phyloP scores from a whole-genome alignment of 2,113 vertebrate species.

The Tiliqua scincoides region DNA sequence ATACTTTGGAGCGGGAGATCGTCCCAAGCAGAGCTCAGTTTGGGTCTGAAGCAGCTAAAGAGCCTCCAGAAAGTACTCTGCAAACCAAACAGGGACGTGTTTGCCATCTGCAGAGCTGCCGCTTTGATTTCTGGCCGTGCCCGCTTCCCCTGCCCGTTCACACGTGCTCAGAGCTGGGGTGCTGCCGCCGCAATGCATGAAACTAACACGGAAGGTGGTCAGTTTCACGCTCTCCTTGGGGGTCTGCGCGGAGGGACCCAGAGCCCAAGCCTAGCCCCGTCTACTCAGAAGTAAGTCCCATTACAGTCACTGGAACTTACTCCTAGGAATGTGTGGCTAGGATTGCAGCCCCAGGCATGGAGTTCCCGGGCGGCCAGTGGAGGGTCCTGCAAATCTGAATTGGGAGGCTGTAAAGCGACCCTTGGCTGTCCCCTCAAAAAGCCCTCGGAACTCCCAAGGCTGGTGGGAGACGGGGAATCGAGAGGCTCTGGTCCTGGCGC shows the following conservation, averaged over 20 bases:
- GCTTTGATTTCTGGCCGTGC: slow-evolving; percentile 48
- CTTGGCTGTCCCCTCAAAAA: slow-evolving; percentile 28
- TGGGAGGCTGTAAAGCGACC: slow-evolving; percentile 43
- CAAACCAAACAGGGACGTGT: slow-evolving; percentile 37
- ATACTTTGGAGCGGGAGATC: background rate
- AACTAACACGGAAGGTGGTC: slow-evolving; percentile 36
- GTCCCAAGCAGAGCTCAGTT: background rate
- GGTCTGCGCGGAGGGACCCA: background rate
- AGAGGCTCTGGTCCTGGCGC: no score
- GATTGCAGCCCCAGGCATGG: no score
- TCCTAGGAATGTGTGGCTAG: slow-evolving; percentile 19
- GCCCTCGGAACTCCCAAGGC: background rate
- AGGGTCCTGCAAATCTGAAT: slow-evolving; percentile 58
- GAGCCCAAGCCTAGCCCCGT: slow-evolving; percentile 42
- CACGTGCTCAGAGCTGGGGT: no score
- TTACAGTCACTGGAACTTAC: no score
- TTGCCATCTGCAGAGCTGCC: slow-evolving; percentile 12
- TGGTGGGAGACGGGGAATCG: background rate
- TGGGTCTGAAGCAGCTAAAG: slow-evolving; percentile 1
- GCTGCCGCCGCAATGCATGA: no score
- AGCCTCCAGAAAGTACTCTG: slow-evolving; percentile 34
- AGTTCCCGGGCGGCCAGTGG: slow-evolving; percentile 23
- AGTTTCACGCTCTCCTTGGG: slow-evolving; percentile 44
- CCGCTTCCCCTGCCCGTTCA: no score
- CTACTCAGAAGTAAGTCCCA: slow-evolving; percentile 51